phyloP scores from a whole-genome alignment of 2,113 vertebrate genomes.

The Leptodactylus fuscus region DNA sequence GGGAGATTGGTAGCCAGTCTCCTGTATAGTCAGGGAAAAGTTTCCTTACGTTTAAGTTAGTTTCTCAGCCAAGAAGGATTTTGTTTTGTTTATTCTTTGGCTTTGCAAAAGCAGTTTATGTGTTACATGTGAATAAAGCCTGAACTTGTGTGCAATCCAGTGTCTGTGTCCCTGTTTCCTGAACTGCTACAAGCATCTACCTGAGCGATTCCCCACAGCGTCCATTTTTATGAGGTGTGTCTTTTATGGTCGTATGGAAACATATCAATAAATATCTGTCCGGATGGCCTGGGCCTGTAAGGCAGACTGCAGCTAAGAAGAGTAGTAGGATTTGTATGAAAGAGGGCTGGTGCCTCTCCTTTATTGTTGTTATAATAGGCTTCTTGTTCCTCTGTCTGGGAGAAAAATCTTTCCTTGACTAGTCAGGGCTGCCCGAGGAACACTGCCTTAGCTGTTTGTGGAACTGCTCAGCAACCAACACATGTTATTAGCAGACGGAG shows the following conservation, averaged over 20 bases:
- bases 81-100: too few species aligned
- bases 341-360: slow-evolving; percentile 12
- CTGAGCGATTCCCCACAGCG: too few species aligned
- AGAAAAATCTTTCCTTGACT: slow-evolving; percentile 17
- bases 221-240: not conserved
- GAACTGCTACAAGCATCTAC: too few species aligned
- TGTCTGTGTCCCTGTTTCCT: not conserved
- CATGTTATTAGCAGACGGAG: not conserved
- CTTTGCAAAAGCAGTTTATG: too few species aligned
- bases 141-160: too few species aligned
- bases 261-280: not conserved
- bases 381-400: slow-evolving; percentile 14
- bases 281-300: not conserved
- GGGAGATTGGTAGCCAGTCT: too few species aligned
- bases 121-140: too few species aligned
- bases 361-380: slow-evolving; percentile 15
- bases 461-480: not conserved
- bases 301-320: not conserved
- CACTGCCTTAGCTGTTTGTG: not conserved
- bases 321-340: not conserved
- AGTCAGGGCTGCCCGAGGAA: slow-evolving; percentile 9
- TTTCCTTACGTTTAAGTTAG: too few species aligned
- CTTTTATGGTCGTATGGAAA: not conserved
- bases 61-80: too few species aligned
- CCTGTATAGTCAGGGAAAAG: too few species aligned